Evolutionary conservation across 2,888 invertebrate species (phyloP).

Genomic region (Alsophila aescularia): DNA sequence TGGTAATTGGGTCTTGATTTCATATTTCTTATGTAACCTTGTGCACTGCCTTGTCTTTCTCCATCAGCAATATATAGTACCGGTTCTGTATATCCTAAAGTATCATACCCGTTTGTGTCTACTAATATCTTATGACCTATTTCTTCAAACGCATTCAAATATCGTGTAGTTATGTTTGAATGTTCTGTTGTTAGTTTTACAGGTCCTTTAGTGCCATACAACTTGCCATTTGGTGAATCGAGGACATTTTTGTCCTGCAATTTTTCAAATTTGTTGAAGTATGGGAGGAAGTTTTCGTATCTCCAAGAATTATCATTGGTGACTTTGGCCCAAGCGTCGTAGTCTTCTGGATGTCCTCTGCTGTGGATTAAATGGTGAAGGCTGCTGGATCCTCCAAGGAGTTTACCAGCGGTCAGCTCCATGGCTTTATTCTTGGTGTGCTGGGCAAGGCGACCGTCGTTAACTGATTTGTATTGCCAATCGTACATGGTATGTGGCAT

Average conservation of each 20-base stretch:
- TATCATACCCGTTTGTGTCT: conserved; percentile 30
- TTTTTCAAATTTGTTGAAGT: conserved; percentile 16
- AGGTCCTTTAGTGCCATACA: conserved; percentile 31
- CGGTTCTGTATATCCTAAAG: conserved; percentile 31
- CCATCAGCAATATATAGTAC: conserved; percentile 11
- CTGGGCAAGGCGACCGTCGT: too few relatives aligned
- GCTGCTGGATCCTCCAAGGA: conserved; percentile 18
- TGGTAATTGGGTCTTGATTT: conserved; percentile 28
- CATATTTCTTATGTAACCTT: conserved; percentile 23
- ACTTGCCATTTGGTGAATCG: not conserved
- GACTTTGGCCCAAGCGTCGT: conserved; percentile 18
- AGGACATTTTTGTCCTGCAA: conserved; percentile 15
- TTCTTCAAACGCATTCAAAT: conserved; percentile 30
- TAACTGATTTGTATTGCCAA: too few relatives aligned
- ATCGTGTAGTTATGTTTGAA: conserved; percentile 10
- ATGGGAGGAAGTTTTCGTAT: conserved; percentile 16
- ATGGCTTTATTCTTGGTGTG: too few relatives aligned
- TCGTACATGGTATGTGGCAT: too few relatives aligned
- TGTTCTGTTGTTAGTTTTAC: conserved; percentile 26
- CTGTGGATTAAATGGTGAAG: conserved; percentile 20
- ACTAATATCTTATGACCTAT: conserved; percentile 22
- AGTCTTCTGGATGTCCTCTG: conserved; percentile 18
- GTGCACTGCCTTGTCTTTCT: conserved; percentile 30
- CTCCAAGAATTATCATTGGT: conserved; percentile 24
- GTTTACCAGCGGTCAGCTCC: too few relatives aligned